phyloP scores from a whole-genome alignment of 2,888 invertebrate genomes.

The Mythimna vitellina region DNA sequence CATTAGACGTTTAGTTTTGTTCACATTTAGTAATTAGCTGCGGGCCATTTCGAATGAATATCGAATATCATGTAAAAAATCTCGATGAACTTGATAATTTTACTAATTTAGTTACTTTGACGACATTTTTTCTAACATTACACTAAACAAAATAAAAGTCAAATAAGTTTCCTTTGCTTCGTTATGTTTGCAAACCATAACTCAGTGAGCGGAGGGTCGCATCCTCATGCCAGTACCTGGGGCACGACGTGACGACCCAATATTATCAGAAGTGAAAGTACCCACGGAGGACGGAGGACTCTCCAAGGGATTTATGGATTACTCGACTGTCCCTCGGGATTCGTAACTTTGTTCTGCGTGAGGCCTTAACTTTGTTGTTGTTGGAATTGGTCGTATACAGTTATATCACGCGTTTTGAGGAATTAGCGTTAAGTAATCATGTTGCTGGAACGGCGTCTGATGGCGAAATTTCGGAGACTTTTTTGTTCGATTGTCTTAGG shows the following conservation, averaged over 20 bases:
- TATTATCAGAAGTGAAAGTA: conserved; percentile 71
- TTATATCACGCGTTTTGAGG: conserved; percentile 57
- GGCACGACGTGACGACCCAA: conserved; percentile 61
- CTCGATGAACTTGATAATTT: background rate
- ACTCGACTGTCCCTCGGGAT: conserved; percentile 80
- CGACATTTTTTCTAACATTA: background rate
- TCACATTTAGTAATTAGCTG: no score
- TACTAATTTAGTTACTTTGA: conserved; percentile 1
- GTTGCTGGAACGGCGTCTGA: conserved; percentile 18
- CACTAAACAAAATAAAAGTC: conserved; percentile 7
- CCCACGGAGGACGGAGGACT: conserved; percentile 63
- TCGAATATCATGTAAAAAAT: background rate
- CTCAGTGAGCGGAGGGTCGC: conserved; percentile 25
- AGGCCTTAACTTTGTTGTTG: conserved; percentile 77
- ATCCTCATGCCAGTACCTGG: conserved; percentile 48
- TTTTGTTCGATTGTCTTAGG: background rate
- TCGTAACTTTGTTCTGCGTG: conserved; percentile 76
- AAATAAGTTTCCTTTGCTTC: conserved; percentile 14
- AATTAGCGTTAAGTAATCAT: conserved; percentile 51
- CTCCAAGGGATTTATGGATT: conserved; percentile 83
- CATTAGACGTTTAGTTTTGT: no score
- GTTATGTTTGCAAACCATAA: conserved; percentile 50
- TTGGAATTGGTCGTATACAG: conserved; percentile 65
- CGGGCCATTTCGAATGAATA: no score
- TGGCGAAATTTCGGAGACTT: background rate